A percentile compares a stretch with the other conserved stretches of the same genome.
Conservation (phyloP, 2,888 invertebrate genomes). For the Campoplex capitator region DNA sequence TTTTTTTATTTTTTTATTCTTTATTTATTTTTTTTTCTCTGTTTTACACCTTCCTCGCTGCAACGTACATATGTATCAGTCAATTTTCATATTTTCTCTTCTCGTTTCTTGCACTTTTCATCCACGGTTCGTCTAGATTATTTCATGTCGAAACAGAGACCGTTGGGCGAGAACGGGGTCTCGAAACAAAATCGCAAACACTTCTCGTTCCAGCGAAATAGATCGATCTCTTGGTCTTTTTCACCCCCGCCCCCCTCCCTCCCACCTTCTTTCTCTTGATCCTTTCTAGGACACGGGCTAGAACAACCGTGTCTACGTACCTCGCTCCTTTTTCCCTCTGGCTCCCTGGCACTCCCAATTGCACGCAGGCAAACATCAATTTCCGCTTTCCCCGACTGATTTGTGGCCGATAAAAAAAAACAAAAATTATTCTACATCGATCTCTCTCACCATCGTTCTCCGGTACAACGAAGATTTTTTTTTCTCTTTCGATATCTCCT, state of each 20-base stretch:
- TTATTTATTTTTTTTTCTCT: neutral
- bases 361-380: slow-evolving; percentile 67
- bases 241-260: neutral
- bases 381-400: slow-evolving; percentile 62
- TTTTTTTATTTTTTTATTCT: neutral
- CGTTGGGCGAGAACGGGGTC: slow-evolving; percentile 20
- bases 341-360: slow-evolving; percentile 63
- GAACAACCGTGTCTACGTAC: slow-evolving; percentile 23
- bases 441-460: neutral
- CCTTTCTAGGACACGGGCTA: slow-evolving; percentile 53
- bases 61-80: neutral
- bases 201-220: slow-evolving; percentile 35
- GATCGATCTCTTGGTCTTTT: slow-evolving; percentile 53
- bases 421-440: neutral
- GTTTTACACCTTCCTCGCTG: neutral
- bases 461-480: slow-evolving; percentile 6
- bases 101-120: neutral
- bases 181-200: slow-evolving; percentile 49
- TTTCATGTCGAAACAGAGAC: neutral
- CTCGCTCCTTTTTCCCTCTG: slow-evolving; percentile 3
- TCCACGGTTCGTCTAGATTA: slow-evolving; percentile 1
- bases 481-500: neutral
- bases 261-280: slow-evolving; percentile 23
- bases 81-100: neutral
- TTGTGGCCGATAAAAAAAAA: slow-evolving; percentile 41